Percentiles rank a stretch among this genome's conserved stretches.
These are phyloP conservation scores for Coregonus sp. DNA, from an alignment of 2,797 vertebrate genomes.

Conservation along the genomic window DNA sequence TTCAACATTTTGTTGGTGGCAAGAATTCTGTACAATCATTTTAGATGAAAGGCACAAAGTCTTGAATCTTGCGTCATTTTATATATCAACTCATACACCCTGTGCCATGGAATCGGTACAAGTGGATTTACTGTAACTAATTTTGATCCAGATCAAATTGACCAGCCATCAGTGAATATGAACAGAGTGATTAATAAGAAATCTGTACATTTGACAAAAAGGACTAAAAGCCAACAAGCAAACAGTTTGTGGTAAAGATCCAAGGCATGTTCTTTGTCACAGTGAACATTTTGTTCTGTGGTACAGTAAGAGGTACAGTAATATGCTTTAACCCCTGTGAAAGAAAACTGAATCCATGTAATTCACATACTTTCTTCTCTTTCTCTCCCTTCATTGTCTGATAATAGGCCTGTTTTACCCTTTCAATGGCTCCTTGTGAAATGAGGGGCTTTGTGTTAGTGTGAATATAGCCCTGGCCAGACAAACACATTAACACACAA, in stretches of 20 bases:
- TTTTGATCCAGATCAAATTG: neutral
- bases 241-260: neutral
- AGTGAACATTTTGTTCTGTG: neutral
- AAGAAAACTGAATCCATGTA: neutral
- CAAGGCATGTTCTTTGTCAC: neutral
- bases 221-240: neutral
- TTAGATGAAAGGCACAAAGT: no score
- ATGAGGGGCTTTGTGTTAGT: slow-evolving; percentile 17
- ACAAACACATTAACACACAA: slow-evolving; percentile 33
- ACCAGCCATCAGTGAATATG: neutral
- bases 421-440: slow-evolving; percentile 26
- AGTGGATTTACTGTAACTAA: neutral
- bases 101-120: no score
- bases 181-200: neutral
- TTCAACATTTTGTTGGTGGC: no score
- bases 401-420: neutral
- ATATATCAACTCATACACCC: no score
- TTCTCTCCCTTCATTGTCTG: neutral
- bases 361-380: neutral
- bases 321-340: no score
- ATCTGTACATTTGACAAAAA: neutral
- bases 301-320: no score
- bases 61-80: no score
- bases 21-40: no score
- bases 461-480: slow-evolving; percentile 35